Evolutionary conservation across 1,140 invertebrate species (phyloP), one percentile per base, ranked within the genome.

Genomic region (Orius insidiosus): DNA sequence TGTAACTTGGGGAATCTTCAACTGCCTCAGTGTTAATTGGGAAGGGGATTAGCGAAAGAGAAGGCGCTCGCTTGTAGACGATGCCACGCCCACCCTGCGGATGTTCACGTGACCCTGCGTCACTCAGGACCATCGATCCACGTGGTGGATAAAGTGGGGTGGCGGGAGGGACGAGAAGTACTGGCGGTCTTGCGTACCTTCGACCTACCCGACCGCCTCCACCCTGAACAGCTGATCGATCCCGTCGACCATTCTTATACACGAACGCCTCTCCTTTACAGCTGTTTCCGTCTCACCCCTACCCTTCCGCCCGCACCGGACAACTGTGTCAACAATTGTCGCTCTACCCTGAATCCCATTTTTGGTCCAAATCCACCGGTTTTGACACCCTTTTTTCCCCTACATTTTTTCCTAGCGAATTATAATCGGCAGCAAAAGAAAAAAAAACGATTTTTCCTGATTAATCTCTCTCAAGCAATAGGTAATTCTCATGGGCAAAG

Each of bases 31-130:
- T 24, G 24, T 24, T 24, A 24, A 24, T 24, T 24, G 24, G 3
- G 24, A 24, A 24, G 43, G 15, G 33, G 43, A 45, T 45, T 34
- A 44, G 38, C 15, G n/a, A 19, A 15, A 13, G 10, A 15, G 38
- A 10, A 19, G 43, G 24, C 30, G 43, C 24, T 34, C 33, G 14
- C 19, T 34, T 31, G 15, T 7, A 3, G 24, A 7, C 24, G 24
- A 24, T 24, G 24, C 39, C 15, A 18, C 24, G 24, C 24, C 24
- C 15, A 9, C 43, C 13, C 32, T 45, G 43, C 43, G 43, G 43
- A 41, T 34, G 15, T 7, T 34, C 43, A 45, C 43, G 43, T 45
- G 43, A 45, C 14, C 43, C 24, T 24, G 24, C 24, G 15, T 19
- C 9, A 15, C 19, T n/a, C 38, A n/a, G 10, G 6, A 2, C 15